Evolutionary conservation across 2,797 vertebrate species (phyloP), one percentile per base, ranked within the genome.

Genomic region (Sebastes steindachneri): DNA sequence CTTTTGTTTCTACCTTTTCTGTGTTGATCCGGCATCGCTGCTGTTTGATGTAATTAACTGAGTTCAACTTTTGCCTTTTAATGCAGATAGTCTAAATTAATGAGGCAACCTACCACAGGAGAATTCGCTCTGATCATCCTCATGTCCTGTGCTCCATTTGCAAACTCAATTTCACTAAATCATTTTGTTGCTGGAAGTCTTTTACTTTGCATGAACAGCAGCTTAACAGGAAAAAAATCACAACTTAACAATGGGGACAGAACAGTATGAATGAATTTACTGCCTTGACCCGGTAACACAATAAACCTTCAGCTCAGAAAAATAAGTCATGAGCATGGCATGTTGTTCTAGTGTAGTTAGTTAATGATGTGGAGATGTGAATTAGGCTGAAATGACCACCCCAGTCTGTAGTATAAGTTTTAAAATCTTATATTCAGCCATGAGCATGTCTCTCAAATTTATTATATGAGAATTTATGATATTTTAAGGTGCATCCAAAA

Each of bases 251-350:
- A 45, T 23, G 12, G 17, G 12, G 23, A 35, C 75, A 66, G 31
- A 77, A 58, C 21, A 53, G 28, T 63, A 57, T 68, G 48, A 83
- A 72, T 70, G 57, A 84, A 83, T 84, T 77, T 78, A 79, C 63
- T 77, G 26, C 54, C 26, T 68, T 68, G 58, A 75, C 15, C 35
- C 29, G 71, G 85, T 58, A 74, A 68, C 76, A 57, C 35, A 68
- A 59, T 60, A 68, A 81, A 73, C 1, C 23, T 31, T n/a, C 15
- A 35, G 14, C 33, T 81, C 15, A 45, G 5, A 58, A 48, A 35
- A 54, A 11, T 10, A 14, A 70, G 62, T 57, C 5, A 2, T 31
- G 25, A 45, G 45, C 51, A 23, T 53, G 25, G 7, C 17, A 45
- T 54, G 51, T 21, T 51, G 37, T 54, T 79, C 23, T 31, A 7